Percentiles rank a stretch among this genome's conserved stretches.
phyloP scores from a whole-genome alignment of 2,888 invertebrate species.

The Chalcis sispes region DNA sequence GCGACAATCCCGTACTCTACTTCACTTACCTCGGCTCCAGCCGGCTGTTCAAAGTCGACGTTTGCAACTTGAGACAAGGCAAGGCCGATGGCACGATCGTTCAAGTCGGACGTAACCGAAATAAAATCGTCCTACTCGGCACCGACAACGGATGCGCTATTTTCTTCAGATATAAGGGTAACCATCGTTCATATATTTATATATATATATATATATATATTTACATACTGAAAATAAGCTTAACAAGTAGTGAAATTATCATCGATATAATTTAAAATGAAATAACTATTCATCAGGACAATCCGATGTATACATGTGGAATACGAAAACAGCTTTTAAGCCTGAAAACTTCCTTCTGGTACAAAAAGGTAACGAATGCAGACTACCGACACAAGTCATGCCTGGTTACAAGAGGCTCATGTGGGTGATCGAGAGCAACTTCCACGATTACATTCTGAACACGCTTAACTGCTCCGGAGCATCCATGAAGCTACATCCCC shows the following conservation, averaged over 20 bases:
- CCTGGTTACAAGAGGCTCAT: conserved; percentile 80
- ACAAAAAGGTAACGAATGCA: conserved; percentile 79
- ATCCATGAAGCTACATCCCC: conserved; percentile 79
- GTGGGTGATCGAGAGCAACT: conserved; percentile 83
- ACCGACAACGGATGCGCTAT: conserved; percentile 80
- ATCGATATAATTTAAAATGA: conserved; percentile 54
- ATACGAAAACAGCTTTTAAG: conserved; percentile 79
- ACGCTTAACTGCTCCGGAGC: conserved; percentile 81
- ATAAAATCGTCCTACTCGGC: conserved; percentile 79
- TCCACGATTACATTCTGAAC: conserved; percentile 81
- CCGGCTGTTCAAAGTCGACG: conserved; percentile 79
- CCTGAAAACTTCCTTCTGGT: conserved; percentile 79
- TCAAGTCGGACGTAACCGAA: conserved; percentile 79
- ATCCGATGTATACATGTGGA: conserved; percentile 82
- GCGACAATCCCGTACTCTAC: conserved; percentile 77
- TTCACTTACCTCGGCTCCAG: conserved; percentile 80
- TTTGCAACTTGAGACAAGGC: conserved; percentile 78
- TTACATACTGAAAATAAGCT: too few species aligned
- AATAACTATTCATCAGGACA: conserved; percentile 75
- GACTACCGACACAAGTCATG: conserved; percentile 80
- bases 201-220: too few species aligned
- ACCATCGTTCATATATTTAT: neutral
- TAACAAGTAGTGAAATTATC: too few species aligned
- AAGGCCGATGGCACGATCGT: conserved; percentile 78
- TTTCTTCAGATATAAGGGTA: conserved; percentile 78